These are phyloP conservation scores for Brevimyrus niger DNA, from an alignment of 2,113 vertebrate genomes.

Conservation along the genomic window DNA sequence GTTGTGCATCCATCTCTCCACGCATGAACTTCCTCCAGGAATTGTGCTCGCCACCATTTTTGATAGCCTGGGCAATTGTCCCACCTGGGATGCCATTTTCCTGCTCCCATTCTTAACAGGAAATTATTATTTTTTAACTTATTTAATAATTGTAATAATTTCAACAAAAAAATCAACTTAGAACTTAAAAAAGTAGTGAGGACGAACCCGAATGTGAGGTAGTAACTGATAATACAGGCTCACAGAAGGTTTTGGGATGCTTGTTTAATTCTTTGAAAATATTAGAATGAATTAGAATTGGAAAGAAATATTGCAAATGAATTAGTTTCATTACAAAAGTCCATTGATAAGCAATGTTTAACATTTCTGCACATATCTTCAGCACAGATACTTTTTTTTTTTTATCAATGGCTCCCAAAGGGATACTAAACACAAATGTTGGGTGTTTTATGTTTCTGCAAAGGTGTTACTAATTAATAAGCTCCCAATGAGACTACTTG, in stretches of 20 bases:
- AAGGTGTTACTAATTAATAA: neutral
- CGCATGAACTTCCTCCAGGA: constrained; percentile 58
- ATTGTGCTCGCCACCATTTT: constrained; percentile 44
- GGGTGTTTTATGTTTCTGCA: neutral
- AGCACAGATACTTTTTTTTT: neutral
- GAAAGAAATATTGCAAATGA: no score
- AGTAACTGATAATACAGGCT: neutral
- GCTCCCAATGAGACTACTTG: neutral
- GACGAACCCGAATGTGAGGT: neutral
- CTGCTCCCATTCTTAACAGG: constrained; percentile 62
- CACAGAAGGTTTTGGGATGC: neutral
- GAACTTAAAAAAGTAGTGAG: neutral
- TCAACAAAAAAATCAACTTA: neutral
- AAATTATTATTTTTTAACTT: neutral
- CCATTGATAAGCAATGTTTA: neutral
- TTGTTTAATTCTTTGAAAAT: neutral
- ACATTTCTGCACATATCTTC: neutral
- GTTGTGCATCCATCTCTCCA: constrained; percentile 56
- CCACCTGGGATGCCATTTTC: constrained; percentile 52
- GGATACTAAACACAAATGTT: neutral
- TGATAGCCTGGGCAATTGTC: constrained; percentile 51
- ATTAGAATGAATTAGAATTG: neutral
- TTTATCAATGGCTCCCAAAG: neutral
- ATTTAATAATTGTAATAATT: neutral
- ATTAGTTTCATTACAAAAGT: neutral